Evolutionary conservation across 1,140 invertebrate species (phyloP).

Genomic region (Procambarus clarkii): DNA sequence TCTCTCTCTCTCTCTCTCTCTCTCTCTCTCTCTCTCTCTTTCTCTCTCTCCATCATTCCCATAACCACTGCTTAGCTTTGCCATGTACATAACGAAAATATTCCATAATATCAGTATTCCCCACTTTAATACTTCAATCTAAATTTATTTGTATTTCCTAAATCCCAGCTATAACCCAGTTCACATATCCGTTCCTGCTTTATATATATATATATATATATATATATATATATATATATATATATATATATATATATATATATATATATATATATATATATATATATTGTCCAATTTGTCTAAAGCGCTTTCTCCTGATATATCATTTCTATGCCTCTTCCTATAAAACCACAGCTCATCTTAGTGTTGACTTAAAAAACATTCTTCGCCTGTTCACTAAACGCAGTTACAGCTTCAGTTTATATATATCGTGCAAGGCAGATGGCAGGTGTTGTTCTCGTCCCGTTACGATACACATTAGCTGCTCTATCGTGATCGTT

Average conservation of each 20-base stretch:
- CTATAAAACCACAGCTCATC: neutral
- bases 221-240: too few species aligned
- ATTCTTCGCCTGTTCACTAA: neutral
- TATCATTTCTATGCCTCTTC: neutral
- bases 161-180: too few species aligned
- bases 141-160: neutral
- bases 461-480: neutral
- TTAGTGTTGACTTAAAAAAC: conserved; percentile 25
- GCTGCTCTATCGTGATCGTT: neutral
- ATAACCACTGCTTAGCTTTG: neutral
- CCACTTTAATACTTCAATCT: neutral
- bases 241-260: too few species aligned
- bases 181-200: too few species aligned
- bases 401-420: neutral
- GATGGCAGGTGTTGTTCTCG: conserved; percentile 2
- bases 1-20: conserved; percentile 13
- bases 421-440: conserved; percentile 3
- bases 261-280: too few species aligned
- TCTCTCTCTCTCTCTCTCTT: neutral
- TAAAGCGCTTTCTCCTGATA: too few species aligned
- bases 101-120: neutral
- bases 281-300: too few species aligned
- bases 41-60: neutral
- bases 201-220: too few species aligned
- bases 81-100: neutral